phyloP scores from a whole-genome alignment of 2,888 invertebrate species.

The Cephus nigrinus region DNA sequence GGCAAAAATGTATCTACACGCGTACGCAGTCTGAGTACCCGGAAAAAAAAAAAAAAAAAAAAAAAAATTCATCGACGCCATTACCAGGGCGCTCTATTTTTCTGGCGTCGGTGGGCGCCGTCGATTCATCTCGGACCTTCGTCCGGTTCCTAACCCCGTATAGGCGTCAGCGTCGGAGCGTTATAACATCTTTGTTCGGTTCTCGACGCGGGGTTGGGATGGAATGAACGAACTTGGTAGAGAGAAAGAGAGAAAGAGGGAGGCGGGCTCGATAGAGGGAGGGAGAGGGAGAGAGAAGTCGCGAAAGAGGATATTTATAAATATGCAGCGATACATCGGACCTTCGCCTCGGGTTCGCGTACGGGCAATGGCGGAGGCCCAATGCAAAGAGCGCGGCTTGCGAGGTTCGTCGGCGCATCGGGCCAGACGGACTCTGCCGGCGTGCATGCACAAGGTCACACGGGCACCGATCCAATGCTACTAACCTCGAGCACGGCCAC shows the following conservation, averaged over 20 bases:
- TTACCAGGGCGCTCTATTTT: neutral
- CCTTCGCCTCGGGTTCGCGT: conserved; percentile 44
- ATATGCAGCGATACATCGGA: conserved; percentile 49
- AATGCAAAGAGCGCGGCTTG: neutral
- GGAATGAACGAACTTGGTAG: neutral
- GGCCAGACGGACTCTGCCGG: conserved; percentile 39
- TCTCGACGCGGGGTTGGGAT: neutral
- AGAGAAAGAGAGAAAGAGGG: conserved; percentile 7
- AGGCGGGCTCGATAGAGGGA: conserved; percentile 17
- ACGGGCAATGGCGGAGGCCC: conserved; percentile 37
- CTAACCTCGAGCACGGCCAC: conserved; percentile 46
- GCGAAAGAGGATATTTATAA: conserved; percentile 55
- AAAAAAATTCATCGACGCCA: neutral
- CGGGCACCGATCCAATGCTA: conserved; percentile 61
- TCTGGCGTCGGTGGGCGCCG: neutral
- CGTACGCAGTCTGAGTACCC: neutral
- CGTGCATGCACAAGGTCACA: conserved; percentile 61
- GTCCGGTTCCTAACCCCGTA: conserved; percentile 4
- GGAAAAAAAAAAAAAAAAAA: neutral
- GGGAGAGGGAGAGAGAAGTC: conserved; percentile 10
- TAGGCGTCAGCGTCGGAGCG: conserved; percentile 7
- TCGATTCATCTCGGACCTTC: conserved; percentile 7
- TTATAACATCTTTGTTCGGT: conserved; percentile 7
- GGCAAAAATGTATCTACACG: too few species aligned
- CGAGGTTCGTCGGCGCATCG: conserved; percentile 38